phyloP scores from a whole-genome alignment of 1,140 invertebrate genomes.

The Anastrepha obliqua region DNA sequence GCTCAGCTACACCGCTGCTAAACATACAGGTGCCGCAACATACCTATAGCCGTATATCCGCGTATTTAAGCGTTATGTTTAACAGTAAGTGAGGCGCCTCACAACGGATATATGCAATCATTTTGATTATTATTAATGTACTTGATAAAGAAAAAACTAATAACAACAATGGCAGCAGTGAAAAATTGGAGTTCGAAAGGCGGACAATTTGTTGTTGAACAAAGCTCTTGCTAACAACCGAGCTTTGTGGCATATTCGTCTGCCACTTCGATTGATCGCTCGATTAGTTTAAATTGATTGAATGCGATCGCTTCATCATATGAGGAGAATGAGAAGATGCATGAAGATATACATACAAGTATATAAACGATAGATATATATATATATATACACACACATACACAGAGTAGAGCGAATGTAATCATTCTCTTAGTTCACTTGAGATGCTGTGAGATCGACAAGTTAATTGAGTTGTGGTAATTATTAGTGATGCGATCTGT shows the following conservation, averaged over 20 bases:
- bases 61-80: neutral
- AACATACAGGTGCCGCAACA: neutral
- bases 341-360: neutral
- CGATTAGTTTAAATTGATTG: conserved; percentile 17
- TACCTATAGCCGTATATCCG: neutral
- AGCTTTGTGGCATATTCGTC: neutral
- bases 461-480: neutral
- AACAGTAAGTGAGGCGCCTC: neutral
- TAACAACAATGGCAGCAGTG: neutral
- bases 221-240: neutral
- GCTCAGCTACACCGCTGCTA: neutral
- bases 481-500: neutral
- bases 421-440: too few relatives aligned
- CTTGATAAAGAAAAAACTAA: neutral
- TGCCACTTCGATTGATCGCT: neutral
- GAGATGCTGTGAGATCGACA: neutral
- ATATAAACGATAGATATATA: neutral
- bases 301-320: neutral
- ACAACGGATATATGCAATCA: conserved; percentile 11
- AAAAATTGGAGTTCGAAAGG: neutral
- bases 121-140: conserved; percentile 13
- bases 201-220: neutral
- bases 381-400: neutral
- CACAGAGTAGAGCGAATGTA: too few relatives aligned
- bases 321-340: neutral